Evolutionary conservation across 2,888 invertebrate species (phyloP).

Genomic region (Hypomecis punctinalis): DNA sequence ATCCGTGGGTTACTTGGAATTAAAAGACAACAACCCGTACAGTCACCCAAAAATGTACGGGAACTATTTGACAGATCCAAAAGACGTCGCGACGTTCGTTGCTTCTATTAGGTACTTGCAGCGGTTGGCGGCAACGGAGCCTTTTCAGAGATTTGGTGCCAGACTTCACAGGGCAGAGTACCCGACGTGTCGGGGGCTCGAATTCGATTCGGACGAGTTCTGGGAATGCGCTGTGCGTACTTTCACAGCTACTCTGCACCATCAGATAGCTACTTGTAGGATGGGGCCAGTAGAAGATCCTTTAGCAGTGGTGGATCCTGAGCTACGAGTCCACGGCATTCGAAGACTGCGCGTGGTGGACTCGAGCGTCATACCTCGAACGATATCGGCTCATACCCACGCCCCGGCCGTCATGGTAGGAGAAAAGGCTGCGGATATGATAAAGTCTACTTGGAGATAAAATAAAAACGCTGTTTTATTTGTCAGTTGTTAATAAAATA

Average conservation of each 20-base stretch:
- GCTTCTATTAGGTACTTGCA: conserved; percentile 84
- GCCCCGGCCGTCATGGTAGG: conserved; percentile 85
- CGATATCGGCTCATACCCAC: conserved; percentile 83
- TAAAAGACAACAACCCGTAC: conserved; percentile 87
- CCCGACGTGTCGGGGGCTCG: conserved; percentile 84
- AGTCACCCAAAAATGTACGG: conserved; percentile 88
- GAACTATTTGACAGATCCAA: conserved; percentile 87
- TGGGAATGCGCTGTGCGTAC: conserved; percentile 88
- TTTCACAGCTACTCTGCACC: conserved; percentile 86
- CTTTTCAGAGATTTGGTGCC: conserved; percentile 82
- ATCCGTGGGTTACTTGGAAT: conserved; percentile 87
- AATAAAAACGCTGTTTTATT: conserved; percentile 2
- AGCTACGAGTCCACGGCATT: conserved; percentile 79
- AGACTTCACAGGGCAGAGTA: conserved; percentile 80
- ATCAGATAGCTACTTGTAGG: conserved; percentile 87
- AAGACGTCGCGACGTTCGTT: conserved; percentile 86
- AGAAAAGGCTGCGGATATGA: conserved; percentile 84
- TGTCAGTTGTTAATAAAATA: not conserved
- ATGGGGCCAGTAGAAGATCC: conserved; percentile 87
- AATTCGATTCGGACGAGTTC: conserved; percentile 85
- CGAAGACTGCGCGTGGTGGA: conserved; percentile 79
- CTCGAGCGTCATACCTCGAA: conserved; percentile 82
- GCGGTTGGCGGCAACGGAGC: conserved; percentile 72
- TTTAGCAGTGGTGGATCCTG: conserved; percentile 87
- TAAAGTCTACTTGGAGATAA: conserved; percentile 73